These are phyloP conservation scores for Escarpia spicata DNA, from an alignment of 2,888 invertebrate genomes.

Conservation along the genomic window DNA sequence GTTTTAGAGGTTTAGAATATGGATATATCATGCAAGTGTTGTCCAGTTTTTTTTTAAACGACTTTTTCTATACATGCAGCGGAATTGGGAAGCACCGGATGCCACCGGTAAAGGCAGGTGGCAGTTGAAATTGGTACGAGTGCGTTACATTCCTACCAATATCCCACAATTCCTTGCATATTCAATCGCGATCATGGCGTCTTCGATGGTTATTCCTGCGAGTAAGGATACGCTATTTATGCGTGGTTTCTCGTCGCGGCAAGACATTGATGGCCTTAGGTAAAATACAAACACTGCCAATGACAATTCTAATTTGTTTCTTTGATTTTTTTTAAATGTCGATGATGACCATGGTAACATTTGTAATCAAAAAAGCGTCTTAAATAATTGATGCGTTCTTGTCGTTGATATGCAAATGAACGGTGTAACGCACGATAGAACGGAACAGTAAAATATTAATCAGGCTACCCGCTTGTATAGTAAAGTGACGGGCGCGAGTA, in stretches of 20 bases:
- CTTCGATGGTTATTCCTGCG: slow-evolving; percentile 42
- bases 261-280: slow-evolving; percentile 43
- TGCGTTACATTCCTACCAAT: neutral
- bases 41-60: neutral
- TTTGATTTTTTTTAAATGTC: neutral
- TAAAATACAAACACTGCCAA: slow-evolving; percentile 20
- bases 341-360: neutral
- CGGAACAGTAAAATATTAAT: neutral
- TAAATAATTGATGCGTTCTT: neutral
- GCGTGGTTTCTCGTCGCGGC: slow-evolving; percentile 41
- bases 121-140: neutral
- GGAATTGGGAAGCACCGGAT: neutral
- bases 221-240: slow-evolving; percentile 47
- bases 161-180: neutral
- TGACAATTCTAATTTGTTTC: neutral
- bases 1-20: no score
- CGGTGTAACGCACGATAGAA: neutral
- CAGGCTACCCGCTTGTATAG: neutral
- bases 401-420: neutral
- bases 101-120: neutral
- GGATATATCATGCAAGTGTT: no score
- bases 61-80: neutral
- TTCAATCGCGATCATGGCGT: slow-evolving; percentile 38
- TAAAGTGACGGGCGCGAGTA: neutral
- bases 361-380: neutral